phyloP scores from a whole-genome alignment of 2,113 vertebrate species.

The Chaetodon trifascialis region DNA sequence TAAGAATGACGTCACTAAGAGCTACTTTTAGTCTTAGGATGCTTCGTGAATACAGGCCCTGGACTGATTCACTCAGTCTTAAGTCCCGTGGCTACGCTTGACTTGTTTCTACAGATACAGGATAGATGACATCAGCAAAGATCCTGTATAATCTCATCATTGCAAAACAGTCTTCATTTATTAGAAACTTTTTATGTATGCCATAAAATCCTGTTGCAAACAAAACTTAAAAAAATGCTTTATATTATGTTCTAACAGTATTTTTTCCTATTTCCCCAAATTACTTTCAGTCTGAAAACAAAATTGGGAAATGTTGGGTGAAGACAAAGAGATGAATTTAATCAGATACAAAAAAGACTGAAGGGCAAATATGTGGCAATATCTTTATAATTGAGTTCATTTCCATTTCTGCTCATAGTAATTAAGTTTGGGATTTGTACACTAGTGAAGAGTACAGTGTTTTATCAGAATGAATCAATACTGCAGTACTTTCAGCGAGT shows the following conservation, averaged over 20 bases:
- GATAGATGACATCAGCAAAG: background rate
- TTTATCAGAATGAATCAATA: conserved; percentile 51
- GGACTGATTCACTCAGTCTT: background rate
- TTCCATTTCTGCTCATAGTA: conserved; percentile 57
- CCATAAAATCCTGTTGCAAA: background rate
- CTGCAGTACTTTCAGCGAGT: conserved; percentile 15
- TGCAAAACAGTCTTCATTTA: background rate
- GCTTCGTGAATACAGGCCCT: too few relatives aligned
- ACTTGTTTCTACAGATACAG: background rate
- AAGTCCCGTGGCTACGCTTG: background rate
- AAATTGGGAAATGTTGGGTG: conserved; percentile 14
- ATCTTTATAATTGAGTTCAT: conserved; percentile 67
- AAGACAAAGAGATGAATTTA: conserved; percentile 47
- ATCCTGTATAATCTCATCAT: background rate
- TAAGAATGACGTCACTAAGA: too few relatives aligned
- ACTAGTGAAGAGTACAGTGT: conserved; percentile 30
- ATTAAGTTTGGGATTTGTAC: conserved; percentile 73
- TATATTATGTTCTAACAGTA: background rate
- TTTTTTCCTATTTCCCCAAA: background rate
- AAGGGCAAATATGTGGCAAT: conserved; percentile 56
- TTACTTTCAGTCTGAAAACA: conserved; percentile 11
- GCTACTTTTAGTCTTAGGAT: too few relatives aligned
- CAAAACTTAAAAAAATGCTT: background rate
- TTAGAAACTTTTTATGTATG: background rate
- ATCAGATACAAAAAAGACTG: conserved; percentile 46